Base-by-base conservation (phyloP, 2,797 vertebrate genomes). In the Glyptemys insculpta region DNA sequence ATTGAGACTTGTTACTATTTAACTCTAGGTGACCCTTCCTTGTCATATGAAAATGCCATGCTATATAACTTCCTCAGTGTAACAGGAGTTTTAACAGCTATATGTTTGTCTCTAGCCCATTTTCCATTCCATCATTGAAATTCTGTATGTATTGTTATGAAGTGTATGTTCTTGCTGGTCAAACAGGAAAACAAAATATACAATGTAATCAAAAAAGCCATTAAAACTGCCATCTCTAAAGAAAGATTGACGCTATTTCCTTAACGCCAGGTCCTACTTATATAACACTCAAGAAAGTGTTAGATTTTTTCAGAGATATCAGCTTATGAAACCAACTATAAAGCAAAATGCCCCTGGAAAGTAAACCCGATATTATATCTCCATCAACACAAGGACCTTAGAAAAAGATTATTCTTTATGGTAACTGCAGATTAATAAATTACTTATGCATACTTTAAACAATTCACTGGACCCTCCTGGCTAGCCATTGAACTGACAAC, bases 361-460 rank as follows among this genome's bases (percentile, higher is more conserved):
- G 41, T 53, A 37, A 50, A 57, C 12, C 74, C 0, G 0, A 56
- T 27, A 83, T 65, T 7, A 25, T n/a, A 12, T 52, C 80, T 89
- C n/a, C 72, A 47, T 5, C 81, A 54, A 88, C 59, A 12, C 3
- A 1, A 78, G 79, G 52, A 79, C 95, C 85, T 79, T 23, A 85
- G 89, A 95, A 94, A 91, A 76, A 85, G 86, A 79, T 3, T 54
- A 86, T 93, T 96, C 94, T 86, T 94, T 93, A 31, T 94, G 95
- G 92, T 94, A 94, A 89, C 87, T 49, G 37, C 12, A 90, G 79
- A 96, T 97, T 98, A 97, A 98, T 96, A 92, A 97, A 95, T 98
- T 93, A 95, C 97, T 97, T 96, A 95, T 97, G 87, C 15, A 25
- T 56, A 92, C 89, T 97, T 97, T 95, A 90, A 94, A 96, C 34